phyloP scores from a whole-genome alignment of 2,888 invertebrate genomes.

The Neoitamus cyanurus region DNA sequence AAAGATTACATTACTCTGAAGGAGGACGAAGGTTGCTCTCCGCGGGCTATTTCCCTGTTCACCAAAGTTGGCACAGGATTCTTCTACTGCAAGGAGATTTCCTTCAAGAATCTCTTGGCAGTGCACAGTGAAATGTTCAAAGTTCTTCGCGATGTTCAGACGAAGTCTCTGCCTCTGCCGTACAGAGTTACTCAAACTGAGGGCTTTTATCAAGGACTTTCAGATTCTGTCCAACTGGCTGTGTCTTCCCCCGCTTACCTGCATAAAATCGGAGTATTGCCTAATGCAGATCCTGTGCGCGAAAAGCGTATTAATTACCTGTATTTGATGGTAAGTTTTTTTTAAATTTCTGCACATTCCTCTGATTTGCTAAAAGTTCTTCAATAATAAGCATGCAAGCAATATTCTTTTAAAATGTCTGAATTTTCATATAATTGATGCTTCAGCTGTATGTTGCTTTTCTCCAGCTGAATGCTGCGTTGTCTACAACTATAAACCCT shows the following conservation, averaged over 20 bases:
- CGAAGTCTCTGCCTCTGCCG: not conserved
- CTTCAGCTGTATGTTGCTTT: no score
- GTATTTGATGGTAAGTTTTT: constrained; percentile 26
- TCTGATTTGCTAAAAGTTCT: no score
- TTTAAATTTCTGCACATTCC: no score
- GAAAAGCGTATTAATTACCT: not conserved
- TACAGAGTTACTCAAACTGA: not conserved
- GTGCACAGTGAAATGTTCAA: constrained; percentile 40
- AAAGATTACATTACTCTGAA: constrained; percentile 20
- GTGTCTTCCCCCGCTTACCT: constrained; percentile 30
- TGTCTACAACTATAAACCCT: no score
- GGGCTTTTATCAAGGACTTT: constrained; percentile 22
- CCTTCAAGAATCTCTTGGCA: constrained; percentile 2
- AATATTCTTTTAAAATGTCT: no score
- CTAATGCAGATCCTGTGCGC: not conserved
- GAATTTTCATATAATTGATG: no score
- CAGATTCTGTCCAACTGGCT: constrained; percentile 1
- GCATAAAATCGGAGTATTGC: constrained; percentile 10
- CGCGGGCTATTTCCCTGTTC: not conserved
- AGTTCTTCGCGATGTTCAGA: constrained; percentile 12
- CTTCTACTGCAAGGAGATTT: constrained; percentile 23
- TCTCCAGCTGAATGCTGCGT: no score
- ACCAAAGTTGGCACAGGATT: constrained; percentile 26
- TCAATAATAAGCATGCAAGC: no score
- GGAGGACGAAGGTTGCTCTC: constrained; percentile 4